Base-by-base conservation (phyloP, 2,888 invertebrate genomes). In the Neuroscelio doddi region DNA sequence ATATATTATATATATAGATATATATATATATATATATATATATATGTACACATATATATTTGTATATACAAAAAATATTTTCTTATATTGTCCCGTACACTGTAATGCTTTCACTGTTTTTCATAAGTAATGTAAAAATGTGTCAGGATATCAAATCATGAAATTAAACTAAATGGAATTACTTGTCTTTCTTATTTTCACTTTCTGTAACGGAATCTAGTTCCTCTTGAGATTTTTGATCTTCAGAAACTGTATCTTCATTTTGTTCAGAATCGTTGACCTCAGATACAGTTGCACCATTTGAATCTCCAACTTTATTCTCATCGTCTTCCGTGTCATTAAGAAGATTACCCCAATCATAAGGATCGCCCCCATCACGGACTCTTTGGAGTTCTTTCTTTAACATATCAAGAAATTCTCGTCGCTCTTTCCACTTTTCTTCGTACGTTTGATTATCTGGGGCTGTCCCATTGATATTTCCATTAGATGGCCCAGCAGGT, bases 261-360 rank as follows among this genome's bases (percentile, higher is more conserved):
- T 17, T 39, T 39, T 39, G 39, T 15, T 39, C 16, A 5, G 21
- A 39, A 29, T 44, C 29, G 7, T 27, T 5, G 9, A 9, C 16
- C n/a, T 42, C 42, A 3, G 52, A 46, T 24, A 24, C 36, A 38
- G 47, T 38, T 17, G 36, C 30, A 10, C 12, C 47, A 30, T 44
- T 26, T 34, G 36, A 15, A 17, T 86, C 85, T 57, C 84, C 82
- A 3, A 86, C 69, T 57, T 87, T 87, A 56, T 87, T 86, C 65
- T 76, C 77, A 14, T 76, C 77, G 15, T 79, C 78, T 5, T 76
- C 79, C 7, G 76, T 79, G 26, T 80, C 79, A 5, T 76, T 74
- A 0, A 82, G 68, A 12, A 84, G 71, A 65, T 80, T 72, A 30
- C 80, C 79, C 76, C 81, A 80, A 42, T 82, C 79, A 41, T 77